Base-by-base conservation (phyloP, 2,888 invertebrate genomes). In the Thecocarcelia acutangulata region DNA sequence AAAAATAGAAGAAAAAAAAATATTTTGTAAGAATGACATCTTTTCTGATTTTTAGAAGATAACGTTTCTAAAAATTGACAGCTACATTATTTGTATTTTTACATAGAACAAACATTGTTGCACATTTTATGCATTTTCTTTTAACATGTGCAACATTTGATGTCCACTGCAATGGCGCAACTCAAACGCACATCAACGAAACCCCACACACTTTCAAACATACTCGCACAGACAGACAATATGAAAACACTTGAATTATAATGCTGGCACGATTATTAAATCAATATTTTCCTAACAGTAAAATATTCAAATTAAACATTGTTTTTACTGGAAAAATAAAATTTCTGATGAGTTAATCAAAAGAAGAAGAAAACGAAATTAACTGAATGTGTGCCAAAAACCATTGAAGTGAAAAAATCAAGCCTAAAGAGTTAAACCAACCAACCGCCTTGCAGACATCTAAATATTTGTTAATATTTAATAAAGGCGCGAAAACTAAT, bases 401-500 rank as follows among this genome's bases (percentile, higher is more conserved):
- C 42, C 17, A 61, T 42, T 11, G 15, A 56, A 28, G 19, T 37
- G 37, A 50, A 52, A 44, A 77, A 50, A 75, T 59, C 46, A 64
- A 80, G 40, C 59, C 59, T 44, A 46, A 73, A 61, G 52, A 44
- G 17, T 48, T 12, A 44, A 58, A 37, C 50, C 24, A 56, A n/a
- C n/a, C n/a, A n/a, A n/a, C n/a, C n/a, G n/a, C 19, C n/a, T 50
- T 56, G 44, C 69, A 75, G 58, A 69, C 80, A 75, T 59, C 64
- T 42, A 74, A 70, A 78, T 78, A 70, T 78, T 78, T 82, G 78
- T 59, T 61, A 78, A 78, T 78, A 66, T 74, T 70, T 66, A 82
- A 82, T 82, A 82, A 82, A 82, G 82, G 82, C 82, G 78, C 78
- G 70, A 78, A 82, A 70, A 48, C 44, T 63, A 69, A 69, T 76